Base-by-base conservation (phyloP, 2,888 invertebrate species). In the Eupithecia dodoneata region DNA sequence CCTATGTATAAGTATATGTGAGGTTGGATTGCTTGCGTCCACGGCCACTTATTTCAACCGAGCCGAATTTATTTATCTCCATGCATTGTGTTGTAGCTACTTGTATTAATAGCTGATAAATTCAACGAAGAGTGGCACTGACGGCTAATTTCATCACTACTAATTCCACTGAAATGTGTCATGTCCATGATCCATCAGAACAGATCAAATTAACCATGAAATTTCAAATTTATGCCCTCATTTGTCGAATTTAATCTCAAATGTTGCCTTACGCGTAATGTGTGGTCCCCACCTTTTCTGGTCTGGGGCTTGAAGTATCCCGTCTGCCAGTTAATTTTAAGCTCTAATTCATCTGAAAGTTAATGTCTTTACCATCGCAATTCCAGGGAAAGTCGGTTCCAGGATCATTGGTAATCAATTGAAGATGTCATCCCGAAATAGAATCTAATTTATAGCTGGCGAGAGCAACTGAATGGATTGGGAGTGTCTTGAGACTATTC, bases 391-490 rank as follows among this genome's bases (percentile, higher is more conserved):
- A 69, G 10, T 69, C 70, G n/a, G 47, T 30, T 10, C 45, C 70
- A 70, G 70, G 30, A 70, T 70, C 70, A 70, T 70, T 47, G 70
- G 70, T 69, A 76, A 75, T 79, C 76, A 76, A 79, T 75, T 71
- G 73, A 67, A 73, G 73, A 74, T 70, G 74, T 74, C 74, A 69
- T 42, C 67, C 47, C 41, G 42, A 76, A 74, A 79, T 76, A 76
- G 72, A 79, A 74, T 7, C 72, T 72, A 66, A 79, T 79, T 76
- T 76, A 79, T 76, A 71, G 74, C 41, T 42, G 66, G 55, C 42
- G 71, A 72, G 76, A 73, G 59, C 75, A 73, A 67, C 72, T 78
- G 49, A 79, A 79, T 79, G 78, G 72, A 74, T 78, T 67, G 72
- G 74, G 78, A 73, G 74, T 74, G 63, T 63, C 73, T 73, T 45